Evolutionary conservation across 2,113 vertebrate species (phyloP).

Genomic region (Laticauda laticaudata): DNA sequence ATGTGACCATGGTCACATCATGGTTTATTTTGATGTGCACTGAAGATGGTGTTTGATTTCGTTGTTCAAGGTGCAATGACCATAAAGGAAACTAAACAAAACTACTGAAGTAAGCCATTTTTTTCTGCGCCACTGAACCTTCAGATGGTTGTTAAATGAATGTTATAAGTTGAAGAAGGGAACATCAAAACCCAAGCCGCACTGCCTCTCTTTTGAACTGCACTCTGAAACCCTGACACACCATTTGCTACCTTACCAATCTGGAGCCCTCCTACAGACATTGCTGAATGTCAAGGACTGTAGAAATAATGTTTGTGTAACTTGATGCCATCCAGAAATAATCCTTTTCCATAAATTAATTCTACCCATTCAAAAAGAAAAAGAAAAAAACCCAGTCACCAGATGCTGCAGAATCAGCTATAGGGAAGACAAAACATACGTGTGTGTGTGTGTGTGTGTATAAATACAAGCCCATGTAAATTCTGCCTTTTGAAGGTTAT

Average conservation of each 20-base stretch:
- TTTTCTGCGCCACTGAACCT: too few species aligned
- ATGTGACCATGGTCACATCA: too few species aligned
- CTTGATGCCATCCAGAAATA: neutral
- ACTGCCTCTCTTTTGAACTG: neutral
- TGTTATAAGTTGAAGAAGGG: neutral
- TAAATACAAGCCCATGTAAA: neutral
- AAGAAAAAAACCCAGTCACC: neutral
- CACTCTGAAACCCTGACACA: neutral
- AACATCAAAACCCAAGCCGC: neutral
- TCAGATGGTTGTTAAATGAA: too few species aligned
- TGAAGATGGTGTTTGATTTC: too few species aligned
- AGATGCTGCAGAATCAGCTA: neutral
- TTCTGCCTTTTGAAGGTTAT: neutral
- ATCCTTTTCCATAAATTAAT: neutral
- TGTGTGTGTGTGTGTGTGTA: neutral
- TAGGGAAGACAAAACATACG: neutral
- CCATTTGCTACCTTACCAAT: neutral
- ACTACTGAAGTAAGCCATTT: too few species aligned
- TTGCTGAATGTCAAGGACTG: neutral
- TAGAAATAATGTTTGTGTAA: neutral
- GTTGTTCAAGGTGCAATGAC: too few species aligned
- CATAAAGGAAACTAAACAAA: too few species aligned
- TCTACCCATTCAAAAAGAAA: neutral
- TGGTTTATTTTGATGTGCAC: too few species aligned
- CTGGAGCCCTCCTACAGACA: neutral